Evolutionary conservation across 2,113 vertebrate genomes (phyloP).

Genomic region (Cranoglanis bouderius): DNA sequence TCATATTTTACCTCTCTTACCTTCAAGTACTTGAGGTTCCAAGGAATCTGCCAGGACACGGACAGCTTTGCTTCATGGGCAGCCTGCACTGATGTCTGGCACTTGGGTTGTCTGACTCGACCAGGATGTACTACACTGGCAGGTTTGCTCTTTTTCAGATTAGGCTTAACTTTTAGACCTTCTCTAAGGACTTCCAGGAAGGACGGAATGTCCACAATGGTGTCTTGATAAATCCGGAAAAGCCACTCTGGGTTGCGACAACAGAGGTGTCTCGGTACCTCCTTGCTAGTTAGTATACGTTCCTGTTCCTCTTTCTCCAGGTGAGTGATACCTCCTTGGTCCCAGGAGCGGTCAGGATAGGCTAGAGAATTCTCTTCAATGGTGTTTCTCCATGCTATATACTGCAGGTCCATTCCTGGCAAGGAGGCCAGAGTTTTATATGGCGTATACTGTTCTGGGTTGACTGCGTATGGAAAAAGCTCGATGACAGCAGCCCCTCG

Average conservation of each 20-base stretch:
- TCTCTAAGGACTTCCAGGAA: conserved; percentile 81
- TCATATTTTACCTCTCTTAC: conserved; percentile 94
- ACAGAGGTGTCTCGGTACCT: conserved; percentile 90
- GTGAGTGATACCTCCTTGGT: conserved; percentile 92
- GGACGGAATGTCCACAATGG: conserved; percentile 85
- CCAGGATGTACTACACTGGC: conserved; percentile 84
- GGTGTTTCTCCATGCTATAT: conserved; percentile 88
- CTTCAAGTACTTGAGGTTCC: conserved; percentile 95
- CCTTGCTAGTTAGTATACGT: conserved; percentile 84
- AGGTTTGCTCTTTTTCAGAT: conserved; percentile 76
- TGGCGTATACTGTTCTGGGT: conserved; percentile 94
- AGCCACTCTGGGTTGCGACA: conserved; percentile 98
- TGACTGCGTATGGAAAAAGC: conserved; percentile 92
- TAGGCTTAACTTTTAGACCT: conserved; percentile 78
- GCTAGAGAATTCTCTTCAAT: conserved; percentile 82
- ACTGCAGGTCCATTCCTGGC: conserved; percentile 95
- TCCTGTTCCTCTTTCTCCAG: conserved; percentile 86
- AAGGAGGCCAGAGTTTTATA: conserved; percentile 91
- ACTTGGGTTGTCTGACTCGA: conserved; percentile 87
- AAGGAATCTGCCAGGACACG: conserved; percentile 94
- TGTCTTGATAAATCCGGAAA: conserved; percentile 98
- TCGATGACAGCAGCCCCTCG: conserved; percentile 88
- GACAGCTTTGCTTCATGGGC: conserved; percentile 85
- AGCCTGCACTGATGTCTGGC: conserved; percentile 87
- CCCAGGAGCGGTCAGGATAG: conserved; percentile 88